Evolutionary conservation across 2,888 invertebrate species (phyloP).

Genomic region (Drosophila kanekoi): DNA sequence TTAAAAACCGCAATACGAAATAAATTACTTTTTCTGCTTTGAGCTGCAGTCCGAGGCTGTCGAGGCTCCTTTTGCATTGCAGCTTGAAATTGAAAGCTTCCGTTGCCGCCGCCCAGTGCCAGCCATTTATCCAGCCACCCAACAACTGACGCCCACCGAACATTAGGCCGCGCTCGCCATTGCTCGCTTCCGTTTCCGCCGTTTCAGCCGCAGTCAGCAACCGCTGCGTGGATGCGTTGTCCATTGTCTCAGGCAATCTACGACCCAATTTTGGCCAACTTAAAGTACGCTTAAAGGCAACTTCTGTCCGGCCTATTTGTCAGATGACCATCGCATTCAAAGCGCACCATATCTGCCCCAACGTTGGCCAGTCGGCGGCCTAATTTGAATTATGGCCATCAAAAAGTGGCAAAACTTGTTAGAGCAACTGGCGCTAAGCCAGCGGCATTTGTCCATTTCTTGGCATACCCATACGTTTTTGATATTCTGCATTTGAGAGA

Average conservation of each 20-base stretch:
- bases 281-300: slow-evolving; percentile 67
- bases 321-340: slow-evolving; percentile 36
- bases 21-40: slow-evolving; percentile 80
- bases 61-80: slow-evolving; percentile 55
- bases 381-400: slow-evolving; percentile 78
- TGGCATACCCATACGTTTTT: slow-evolving; percentile 52
- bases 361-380: slow-evolving; percentile 28
- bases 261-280: slow-evolving; percentile 57
- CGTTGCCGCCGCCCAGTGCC: slow-evolving; percentile 55
- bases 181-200: slow-evolving; percentile 74
- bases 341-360: slow-evolving; percentile 3
- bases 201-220: slow-evolving; percentile 16
- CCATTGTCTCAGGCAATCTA: slow-evolving; percentile 46
- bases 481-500: not conserved
- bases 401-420: slow-evolving; percentile 75
- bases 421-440: slow-evolving; percentile 62
- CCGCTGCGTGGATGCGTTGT: slow-evolving; percentile 22
- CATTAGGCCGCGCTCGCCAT: slow-evolving; percentile 75
- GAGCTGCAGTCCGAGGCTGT: slow-evolving; percentile 69
- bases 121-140: slow-evolving; percentile 60
- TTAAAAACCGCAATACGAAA: slow-evolving; percentile 81
- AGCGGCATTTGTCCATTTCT: slow-evolving; percentile 46
- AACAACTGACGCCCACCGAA: slow-evolving; percentile 36
- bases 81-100: slow-evolving; percentile 81
- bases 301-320: slow-evolving; percentile 64